phyloP scores from a whole-genome alignment of 2,888 invertebrate species.

The Neoscelio sp. region DNA sequence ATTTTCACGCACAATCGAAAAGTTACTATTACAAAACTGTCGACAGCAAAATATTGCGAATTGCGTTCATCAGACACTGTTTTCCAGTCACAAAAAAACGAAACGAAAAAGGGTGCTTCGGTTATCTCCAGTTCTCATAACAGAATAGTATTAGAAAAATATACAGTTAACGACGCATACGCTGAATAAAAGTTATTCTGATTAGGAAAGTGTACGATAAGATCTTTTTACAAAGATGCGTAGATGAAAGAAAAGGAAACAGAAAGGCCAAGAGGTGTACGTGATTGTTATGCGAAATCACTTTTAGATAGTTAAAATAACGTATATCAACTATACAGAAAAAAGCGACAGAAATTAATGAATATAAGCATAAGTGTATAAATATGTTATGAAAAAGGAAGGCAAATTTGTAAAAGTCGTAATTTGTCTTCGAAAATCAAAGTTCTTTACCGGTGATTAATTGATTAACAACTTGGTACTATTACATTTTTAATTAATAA shows the following conservation, averaged over 20 bases:
- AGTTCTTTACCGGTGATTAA: slow-evolving; percentile 18
- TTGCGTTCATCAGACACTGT: slow-evolving; percentile 41
- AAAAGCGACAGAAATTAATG: slow-evolving; percentile 50
- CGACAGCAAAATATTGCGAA: too few species aligned
- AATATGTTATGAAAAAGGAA: slow-evolving; percentile 55
- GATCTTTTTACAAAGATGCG: slow-evolving; percentile 54
- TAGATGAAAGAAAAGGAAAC: background rate
- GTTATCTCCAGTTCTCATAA: slow-evolving; percentile 59
- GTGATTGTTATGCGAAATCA: slow-evolving; percentile 38
- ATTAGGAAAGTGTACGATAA: slow-evolving; percentile 57
- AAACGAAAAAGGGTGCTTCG: slow-evolving; percentile 53
- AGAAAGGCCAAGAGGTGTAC: slow-evolving; percentile 2
- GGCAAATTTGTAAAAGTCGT: slow-evolving; percentile 50
- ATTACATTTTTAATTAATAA: too few species aligned
- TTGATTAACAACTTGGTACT: slow-evolving; percentile 35
- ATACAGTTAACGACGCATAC: slow-evolving; percentile 58
- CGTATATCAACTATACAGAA: slow-evolving; percentile 55
- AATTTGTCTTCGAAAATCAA: slow-evolving; percentile 58
- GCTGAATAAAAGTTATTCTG: slow-evolving; percentile 55
- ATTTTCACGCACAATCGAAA: slow-evolving; percentile 43
- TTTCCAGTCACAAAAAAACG: slow-evolving; percentile 31
- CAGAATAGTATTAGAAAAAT: slow-evolving; percentile 55
- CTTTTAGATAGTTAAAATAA: slow-evolving; percentile 60
- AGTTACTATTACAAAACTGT: slow-evolving; percentile 1
- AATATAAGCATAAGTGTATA: slow-evolving; percentile 66